Evolutionary conservation across 1,140 invertebrate species (phyloP).

Genomic region (Zaprionus kolodkinae): DNA sequence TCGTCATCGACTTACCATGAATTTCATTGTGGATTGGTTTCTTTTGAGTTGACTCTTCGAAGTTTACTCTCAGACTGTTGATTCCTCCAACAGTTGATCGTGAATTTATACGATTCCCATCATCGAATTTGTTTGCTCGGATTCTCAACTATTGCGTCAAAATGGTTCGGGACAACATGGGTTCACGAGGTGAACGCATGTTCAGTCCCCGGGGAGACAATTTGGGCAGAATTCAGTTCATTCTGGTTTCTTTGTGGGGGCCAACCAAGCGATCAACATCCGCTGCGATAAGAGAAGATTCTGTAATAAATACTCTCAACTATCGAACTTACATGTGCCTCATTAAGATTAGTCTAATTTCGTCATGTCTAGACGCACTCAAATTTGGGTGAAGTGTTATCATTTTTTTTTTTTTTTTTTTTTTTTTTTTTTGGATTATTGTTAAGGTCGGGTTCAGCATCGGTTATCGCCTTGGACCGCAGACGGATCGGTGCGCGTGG

Average conservation of each 20-base stretch:
- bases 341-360: background rate
- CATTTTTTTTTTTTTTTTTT: too few relatives aligned
- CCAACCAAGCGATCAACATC: background rate
- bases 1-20: background rate
- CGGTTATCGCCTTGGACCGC: background rate
- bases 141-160: background rate
- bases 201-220: background rate
- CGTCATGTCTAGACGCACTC: background rate
- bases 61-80: background rate
- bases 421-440: too few relatives aligned
- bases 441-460: background rate
- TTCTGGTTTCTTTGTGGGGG: background rate
- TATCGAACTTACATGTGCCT: background rate
- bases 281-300: background rate
- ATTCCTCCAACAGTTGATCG: background rate
- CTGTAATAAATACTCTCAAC: constrained; percentile 6
- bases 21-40: constrained; percentile 3
- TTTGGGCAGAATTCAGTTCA: background rate
- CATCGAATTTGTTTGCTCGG: background rate
- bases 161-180: background rate
- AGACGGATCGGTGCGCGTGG: background rate
- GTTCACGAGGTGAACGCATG: background rate
- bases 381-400: background rate
- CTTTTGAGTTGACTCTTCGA: constrained; percentile 3
- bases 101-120: background rate